phyloP scores from a whole-genome alignment of 2,797 vertebrate genomes.

The Galagoides demidoff region DNA sequence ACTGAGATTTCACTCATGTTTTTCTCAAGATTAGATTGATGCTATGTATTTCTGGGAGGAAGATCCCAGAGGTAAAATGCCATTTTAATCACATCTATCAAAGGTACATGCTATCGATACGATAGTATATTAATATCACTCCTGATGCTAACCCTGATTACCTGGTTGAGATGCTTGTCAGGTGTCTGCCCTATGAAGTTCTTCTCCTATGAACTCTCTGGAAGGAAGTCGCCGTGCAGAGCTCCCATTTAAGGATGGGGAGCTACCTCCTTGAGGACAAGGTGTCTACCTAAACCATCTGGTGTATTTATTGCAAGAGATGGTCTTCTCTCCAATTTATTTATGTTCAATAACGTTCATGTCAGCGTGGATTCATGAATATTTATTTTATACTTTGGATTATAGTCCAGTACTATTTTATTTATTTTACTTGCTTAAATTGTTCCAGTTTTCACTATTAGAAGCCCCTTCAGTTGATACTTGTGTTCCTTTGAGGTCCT shows the following conservation, averaged over 20 bases:
- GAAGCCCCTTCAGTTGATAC: background rate
- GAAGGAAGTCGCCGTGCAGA: background rate
- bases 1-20: background rate
- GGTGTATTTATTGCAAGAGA: constrained; percentile 28
- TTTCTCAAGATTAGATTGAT: background rate
- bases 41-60: background rate
- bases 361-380: background rate
- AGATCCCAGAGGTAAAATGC: background rate
- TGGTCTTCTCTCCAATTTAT: background rate
- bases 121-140: background rate
- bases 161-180: background rate
- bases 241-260: background rate
- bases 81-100: background rate
- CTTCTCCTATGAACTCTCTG: background rate
- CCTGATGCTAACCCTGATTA: background rate
- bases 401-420: background rate
- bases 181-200: background rate
- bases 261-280: background rate
- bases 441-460: background rate
- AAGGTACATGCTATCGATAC: background rate
- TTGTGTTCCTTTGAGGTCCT: background rate
- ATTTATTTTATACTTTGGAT: background rate
- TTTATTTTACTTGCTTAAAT: background rate
- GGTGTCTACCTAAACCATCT: background rate
- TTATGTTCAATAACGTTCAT: constrained; percentile 15